Base-by-base conservation (phyloP, 2,113 vertebrate species). In the Brachionichthys hirsutus region DNA sequence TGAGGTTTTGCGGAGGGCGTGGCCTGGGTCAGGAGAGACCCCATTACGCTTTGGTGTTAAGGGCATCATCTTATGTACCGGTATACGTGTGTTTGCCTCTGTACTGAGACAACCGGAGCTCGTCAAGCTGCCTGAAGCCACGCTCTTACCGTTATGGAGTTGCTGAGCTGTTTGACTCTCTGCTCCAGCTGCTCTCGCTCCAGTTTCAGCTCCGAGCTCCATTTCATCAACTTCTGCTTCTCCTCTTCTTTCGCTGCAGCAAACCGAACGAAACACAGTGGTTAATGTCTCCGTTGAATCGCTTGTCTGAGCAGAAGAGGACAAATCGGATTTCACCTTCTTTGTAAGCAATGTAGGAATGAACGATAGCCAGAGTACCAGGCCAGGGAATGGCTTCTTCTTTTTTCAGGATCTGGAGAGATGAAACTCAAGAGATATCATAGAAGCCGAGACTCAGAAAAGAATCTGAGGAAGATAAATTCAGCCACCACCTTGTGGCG, bases 271-370 rank as follows among this genome's bases (percentile, higher is more conserved):
- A 34, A 58, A 18, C 2, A 14, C 11, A 30, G 11, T 4, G 0
- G 38, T 60, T 46, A n/a, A 10, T 13, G 1, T 54, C 53, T 12
- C 35, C 0, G 54, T 7, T 3, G 6, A 13, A 6, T 30, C 10
- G 0, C n/a, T 2, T 0, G 10, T 9, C 36, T 14, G 3, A 0
- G n/a, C 9, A 20, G 4, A 4, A 12, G 38, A n/a, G 5, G 15
- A 2, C 13, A 1, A n/a, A 12, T 9, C 11, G 3, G 12, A 8
- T 0, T 15, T 76, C 92, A 98, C 97, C 97, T 95, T 98, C 95
- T 96, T 98, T 99, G 92, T 99, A 98, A 41, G 97, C 97, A 58
- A 99, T 99, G 90, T 99, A 99, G 75, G 97, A 99, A 93, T 99
- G 97, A 81, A 99, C 97, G 40, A 99, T 98, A 78, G 97, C 97